Evolutionary conservation across 2,113 vertebrate species (phyloP), one percentile per base, ranked within the genome.

Genomic region (Rana temporaria): DNA sequence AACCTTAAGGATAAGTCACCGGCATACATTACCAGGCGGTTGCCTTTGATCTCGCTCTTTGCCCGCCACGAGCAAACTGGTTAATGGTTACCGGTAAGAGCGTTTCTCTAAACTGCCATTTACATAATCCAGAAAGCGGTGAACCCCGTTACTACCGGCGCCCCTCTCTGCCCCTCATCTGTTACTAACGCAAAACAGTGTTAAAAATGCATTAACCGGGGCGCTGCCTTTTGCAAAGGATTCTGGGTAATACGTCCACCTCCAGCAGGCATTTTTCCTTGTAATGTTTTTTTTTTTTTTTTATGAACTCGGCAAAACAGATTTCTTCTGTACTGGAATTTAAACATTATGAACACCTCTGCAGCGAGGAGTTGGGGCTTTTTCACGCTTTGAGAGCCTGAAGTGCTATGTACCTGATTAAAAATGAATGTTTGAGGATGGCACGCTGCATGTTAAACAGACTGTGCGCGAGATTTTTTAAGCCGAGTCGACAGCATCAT

Each of bases 321-420:
- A 15, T 26, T 34, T 71, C 55, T 26, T 60, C 19, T 20, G 4
- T 17, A 22, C 77, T 38, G 64, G 11, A 62, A 71, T 20, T 34
- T 60, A 17, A 75, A 59, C 1, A 30, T 14, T 53, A 82, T 57
- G 60, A 82, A 82, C 70, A 82, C 65, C 74, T 71, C 80, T 65
- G 72, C 52, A 55, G 57, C 17, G 70, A 57, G 11, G 32, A 75
- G 52, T 74, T 74, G 26, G 70, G 59, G 48, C n/a, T 80, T 73
- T 69, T 72, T 74, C 26, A 73, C 68, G 52, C 62, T 82, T 59
- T 42, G 70, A 74, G 66, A 82, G 80, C 80, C 80, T 59, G 70
- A 82, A 82, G 80, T 74, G 80, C 80, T 74, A 75, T 75, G 70
- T 82, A 82, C 70, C 63, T 82, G 74, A 82, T 82, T 82, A 82